These are phyloP conservation scores for Pomatostomus ruficeps DNA, from an alignment of 2,113 vertebrate species.

Conservation along the genomic window DNA sequence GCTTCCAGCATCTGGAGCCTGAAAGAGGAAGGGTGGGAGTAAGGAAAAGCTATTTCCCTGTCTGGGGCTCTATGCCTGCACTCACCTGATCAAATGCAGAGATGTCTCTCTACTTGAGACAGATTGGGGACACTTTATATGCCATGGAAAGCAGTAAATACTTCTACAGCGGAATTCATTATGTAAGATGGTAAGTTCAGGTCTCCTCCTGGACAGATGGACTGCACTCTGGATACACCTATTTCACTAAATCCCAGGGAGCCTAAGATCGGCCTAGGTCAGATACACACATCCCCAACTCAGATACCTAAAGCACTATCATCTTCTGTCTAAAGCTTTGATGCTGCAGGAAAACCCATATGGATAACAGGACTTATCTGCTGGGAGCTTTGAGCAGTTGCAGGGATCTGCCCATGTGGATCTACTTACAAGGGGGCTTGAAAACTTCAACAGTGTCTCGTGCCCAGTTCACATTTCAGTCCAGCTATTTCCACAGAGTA, in stretches of 20 bases:
- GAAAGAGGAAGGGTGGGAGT: conserved; percentile 16
- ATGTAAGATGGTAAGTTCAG: not conserved
- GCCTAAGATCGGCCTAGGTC: not conserved
- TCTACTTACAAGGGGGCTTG: not conserved
- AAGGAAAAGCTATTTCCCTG: not conserved
- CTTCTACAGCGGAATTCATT: not conserved
- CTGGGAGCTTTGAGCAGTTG: not conserved
- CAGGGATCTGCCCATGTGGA: not conserved
- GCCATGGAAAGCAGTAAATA: not conserved
- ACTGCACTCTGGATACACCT: not conserved
- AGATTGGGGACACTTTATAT: not conserved
- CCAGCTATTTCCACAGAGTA: not conserved
- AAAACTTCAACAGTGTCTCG: not conserved
- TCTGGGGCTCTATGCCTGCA: not conserved
- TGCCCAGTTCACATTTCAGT: not conserved
- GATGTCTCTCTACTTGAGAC: not conserved
- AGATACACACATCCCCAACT: not conserved
- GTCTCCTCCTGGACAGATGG: not conserved
- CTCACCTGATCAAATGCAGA: not conserved
- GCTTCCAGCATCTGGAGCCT: conserved; percentile 99
- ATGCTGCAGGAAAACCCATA: not conserved
- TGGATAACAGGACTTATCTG: not conserved
- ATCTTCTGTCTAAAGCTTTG: not conserved
- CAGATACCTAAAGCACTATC: not conserved
- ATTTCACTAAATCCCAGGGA: not conserved